phyloP scores from a whole-genome alignment of 1,140 invertebrate genomes.

The Frieseomelitta varia region DNA sequence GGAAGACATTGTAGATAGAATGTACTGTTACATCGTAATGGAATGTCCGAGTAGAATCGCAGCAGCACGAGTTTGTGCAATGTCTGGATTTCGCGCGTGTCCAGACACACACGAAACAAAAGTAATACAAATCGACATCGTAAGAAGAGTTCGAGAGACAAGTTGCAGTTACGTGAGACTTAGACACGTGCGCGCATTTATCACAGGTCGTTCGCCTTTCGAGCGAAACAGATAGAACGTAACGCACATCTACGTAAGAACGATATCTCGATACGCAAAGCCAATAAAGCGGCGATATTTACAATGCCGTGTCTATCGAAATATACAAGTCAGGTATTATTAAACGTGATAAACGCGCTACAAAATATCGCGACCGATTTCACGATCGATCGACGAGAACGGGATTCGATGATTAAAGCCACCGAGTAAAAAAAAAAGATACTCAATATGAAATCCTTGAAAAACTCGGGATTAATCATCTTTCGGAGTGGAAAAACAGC shows the following conservation, averaged over 20 bases:
- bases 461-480: neutral
- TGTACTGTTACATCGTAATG: slow-evolving; percentile 7
- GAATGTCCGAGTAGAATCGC: neutral
- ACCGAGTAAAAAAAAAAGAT: neutral
- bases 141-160: slow-evolving; percentile 26
- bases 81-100: too few species aligned
- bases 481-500: neutral
- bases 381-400: neutral
- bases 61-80: neutral
- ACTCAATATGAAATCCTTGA: too few species aligned
- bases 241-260: neutral
- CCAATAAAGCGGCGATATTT: slow-evolving; percentile 25
- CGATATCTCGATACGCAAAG: slow-evolving; percentile 34
- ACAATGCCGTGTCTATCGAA: slow-evolving; percentile 3
- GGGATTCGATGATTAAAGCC: too few species aligned
- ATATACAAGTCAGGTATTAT: slow-evolving; percentile 8
- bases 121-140: neutral
- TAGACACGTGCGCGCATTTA: slow-evolving; percentile 16
- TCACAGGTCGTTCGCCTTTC: slow-evolving; percentile 45
- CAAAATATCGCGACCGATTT: neutral
- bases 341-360: neutral
- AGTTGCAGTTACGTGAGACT: slow-evolving; percentile 7
- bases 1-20: neutral
- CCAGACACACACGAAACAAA: neutral
- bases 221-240: slow-evolving; percentile 4